Percentiles rank a stretch among this genome's conserved stretches.
Evolutionary conservation across 2,888 invertebrate genomes (phyloP).

Genomic region (Metallyticus violacea): DNA sequence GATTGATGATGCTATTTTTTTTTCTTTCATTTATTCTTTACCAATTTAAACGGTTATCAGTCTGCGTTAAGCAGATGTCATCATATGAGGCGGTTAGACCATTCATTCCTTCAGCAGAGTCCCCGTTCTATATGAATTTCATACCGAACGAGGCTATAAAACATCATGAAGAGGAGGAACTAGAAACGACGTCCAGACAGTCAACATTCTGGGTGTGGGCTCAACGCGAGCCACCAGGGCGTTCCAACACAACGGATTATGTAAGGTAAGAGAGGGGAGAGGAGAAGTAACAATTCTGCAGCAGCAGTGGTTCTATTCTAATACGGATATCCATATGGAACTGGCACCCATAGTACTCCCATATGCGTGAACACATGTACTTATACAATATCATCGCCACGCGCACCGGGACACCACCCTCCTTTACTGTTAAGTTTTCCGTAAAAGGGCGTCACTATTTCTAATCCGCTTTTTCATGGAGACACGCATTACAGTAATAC

Average conservation of each 20-base stretch:
- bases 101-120: background rate
- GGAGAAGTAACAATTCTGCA: background rate
- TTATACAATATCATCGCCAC: background rate
- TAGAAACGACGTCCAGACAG: background rate
- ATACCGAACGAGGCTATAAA: background rate
- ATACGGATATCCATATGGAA: slow-evolving; percentile 8
- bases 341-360: background rate
- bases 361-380: background rate
- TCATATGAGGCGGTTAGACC: background rate
- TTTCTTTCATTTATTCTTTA: no score
- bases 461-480: background rate
- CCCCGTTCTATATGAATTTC: no score
- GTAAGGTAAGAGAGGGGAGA: background rate
- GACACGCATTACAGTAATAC: no score
- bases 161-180: background rate
- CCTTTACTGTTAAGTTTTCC: background rate
- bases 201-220: background rate
- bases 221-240: background rate
- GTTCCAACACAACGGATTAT: background rate
- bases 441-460: background rate
- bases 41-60: no score
- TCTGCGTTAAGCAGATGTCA: no score
- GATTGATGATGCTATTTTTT: no score
- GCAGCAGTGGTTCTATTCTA: background rate
- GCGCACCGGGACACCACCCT: background rate